Percentiles rank a stretch among this genome's conserved stretches.
phyloP scores from a whole-genome alignment of 2,113 vertebrate species.

The Otolemur garnettii region DNA sequence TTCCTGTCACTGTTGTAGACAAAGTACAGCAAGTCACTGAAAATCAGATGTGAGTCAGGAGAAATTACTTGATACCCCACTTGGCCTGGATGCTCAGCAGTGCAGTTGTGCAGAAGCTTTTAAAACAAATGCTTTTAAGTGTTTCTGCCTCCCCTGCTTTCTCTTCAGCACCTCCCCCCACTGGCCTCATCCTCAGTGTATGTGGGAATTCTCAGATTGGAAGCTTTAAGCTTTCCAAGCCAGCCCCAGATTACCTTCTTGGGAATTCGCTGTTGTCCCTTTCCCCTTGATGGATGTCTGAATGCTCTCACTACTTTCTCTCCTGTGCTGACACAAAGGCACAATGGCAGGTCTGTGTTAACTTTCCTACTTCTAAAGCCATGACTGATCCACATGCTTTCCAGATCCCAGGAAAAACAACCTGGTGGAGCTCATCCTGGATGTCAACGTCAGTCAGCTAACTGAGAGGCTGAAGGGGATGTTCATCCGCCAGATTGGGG shows the following conservation, averaged over 20 bases:
- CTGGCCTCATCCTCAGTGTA: neutral
- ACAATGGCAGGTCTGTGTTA: conserved; percentile 36
- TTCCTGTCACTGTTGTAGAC: neutral
- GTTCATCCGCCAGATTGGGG: conserved; percentile 97
- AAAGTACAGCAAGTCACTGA: neutral
- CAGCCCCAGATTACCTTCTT: neutral
- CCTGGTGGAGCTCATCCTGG: conserved; percentile 97
- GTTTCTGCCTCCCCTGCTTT: neutral
- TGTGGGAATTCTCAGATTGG: neutral
- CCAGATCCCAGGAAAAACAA: conserved; percentile 94
- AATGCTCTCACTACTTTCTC: neutral
- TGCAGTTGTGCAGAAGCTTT: neutral
- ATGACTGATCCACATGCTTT: conserved; percentile 60
- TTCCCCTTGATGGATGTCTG: neutral
- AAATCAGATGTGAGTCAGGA: neutral
- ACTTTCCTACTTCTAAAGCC: conserved; percentile 48
- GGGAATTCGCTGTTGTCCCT: neutral
- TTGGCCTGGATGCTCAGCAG: conserved; percentile 8
- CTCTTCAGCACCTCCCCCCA: neutral
- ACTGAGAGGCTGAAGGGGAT: conserved; percentile 96
- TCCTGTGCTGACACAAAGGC: neutral
- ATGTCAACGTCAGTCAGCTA: conserved; percentile 94
- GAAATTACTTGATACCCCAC: neutral
- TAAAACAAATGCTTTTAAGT: neutral
- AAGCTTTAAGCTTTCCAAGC: neutral